Evolutionary conservation across 2,888 invertebrate genomes (phyloP).

Genomic region (Chalcis sispes): DNA sequence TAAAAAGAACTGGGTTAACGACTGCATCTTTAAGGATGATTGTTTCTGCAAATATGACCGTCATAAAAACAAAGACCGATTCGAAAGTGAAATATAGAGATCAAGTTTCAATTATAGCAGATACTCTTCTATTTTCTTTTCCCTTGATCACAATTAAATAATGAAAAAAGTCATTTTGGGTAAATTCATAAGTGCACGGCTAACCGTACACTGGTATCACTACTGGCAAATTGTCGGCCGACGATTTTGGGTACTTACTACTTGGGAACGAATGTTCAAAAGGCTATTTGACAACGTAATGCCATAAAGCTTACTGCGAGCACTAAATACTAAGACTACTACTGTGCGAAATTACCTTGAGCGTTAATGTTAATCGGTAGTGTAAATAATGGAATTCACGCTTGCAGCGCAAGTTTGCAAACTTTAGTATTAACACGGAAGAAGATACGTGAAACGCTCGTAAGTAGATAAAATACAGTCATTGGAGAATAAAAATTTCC

Average conservation of each 20-base stretch:
- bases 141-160: constrained; percentile 3
- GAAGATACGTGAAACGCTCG: not conserved
- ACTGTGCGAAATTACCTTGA: constrained; percentile 5
- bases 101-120: constrained; percentile 34
- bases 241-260: too few species aligned
- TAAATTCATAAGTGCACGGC: not conserved
- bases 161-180: constrained; percentile 19
- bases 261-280: too few species aligned
- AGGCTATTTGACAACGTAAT: too few species aligned
- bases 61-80: constrained; percentile 21
- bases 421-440: not conserved
- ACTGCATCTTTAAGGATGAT: constrained; percentile 31
- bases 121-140: too few species aligned
- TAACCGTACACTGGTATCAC: not conserved
- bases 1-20: constrained; percentile 31
- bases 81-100: constrained; percentile 15
- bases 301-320: constrained; percentile 7
- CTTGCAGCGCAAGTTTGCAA: too few species aligned
- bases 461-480: constrained; percentile 35
- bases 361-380: not conserved
- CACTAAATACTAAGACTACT: constrained; percentile 20
- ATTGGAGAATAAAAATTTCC: constrained; percentile 31
- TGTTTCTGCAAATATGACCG: constrained; percentile 21
- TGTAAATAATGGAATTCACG: not conserved
- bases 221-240: too few species aligned